Evolutionary conservation across 1,140 invertebrate genomes (phyloP).

Genomic region (Aphaenogaster floridana): DNA sequence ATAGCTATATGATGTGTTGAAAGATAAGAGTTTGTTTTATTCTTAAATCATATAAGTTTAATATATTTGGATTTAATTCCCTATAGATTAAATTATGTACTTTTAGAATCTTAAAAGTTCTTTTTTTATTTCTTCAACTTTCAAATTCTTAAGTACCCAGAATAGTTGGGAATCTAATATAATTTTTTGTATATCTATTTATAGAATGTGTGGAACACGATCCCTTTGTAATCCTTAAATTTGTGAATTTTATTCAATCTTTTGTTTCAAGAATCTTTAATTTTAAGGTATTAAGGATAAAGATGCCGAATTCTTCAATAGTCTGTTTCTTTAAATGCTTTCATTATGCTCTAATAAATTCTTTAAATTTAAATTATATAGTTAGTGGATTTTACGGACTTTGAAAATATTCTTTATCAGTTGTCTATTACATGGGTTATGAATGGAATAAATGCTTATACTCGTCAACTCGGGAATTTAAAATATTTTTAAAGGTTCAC

Average conservation of each 20-base stretch:
- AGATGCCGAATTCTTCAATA: not conserved
- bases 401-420: conserved; percentile 8
- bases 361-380: not conserved
- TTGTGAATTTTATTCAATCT: not conserved
- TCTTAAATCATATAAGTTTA: not conserved
- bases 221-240: not conserved
- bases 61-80: not conserved
- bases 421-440: not conserved
- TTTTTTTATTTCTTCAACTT: not conserved
- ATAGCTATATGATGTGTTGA: not conserved
- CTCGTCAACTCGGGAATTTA: not conserved
- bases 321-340: not conserved
- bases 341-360: not conserved
- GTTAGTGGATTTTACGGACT: not conserved
- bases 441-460: not conserved
- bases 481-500: conserved; percentile 1
- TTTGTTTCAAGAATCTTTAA: not conserved
- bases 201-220: not conserved
- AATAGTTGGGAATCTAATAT: not conserved
- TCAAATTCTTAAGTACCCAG: not conserved
- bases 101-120: not conserved
- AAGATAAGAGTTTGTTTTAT: not conserved
- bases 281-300: not conserved
- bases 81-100: not conserved
- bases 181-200: not conserved